phyloP scores from a whole-genome alignment of 2,888 invertebrate genomes.

The Chymomyza caudatula region DNA sequence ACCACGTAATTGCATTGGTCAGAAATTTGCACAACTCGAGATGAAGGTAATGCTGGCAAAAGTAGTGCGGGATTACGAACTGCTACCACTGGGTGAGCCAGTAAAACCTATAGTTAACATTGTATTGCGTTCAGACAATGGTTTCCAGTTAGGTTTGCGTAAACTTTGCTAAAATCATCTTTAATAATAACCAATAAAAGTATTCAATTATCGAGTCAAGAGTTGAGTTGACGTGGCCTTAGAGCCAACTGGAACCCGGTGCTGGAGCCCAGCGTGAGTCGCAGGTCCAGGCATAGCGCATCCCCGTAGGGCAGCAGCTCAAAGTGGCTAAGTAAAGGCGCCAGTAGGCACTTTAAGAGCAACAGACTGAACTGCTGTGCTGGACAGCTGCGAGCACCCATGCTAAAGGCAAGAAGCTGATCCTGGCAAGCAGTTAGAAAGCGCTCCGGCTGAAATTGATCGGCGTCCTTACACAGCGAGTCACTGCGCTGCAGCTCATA shows the following conservation, averaged over 20 bases:
- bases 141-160: constrained; percentile 64
- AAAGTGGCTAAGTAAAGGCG: constrained; percentile 45
- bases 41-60: constrained; percentile 66
- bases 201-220: background rate
- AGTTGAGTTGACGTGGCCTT: constrained; percentile 17
- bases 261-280: constrained; percentile 41
- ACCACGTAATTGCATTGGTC: constrained; percentile 79
- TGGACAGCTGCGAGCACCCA: constrained; percentile 60
- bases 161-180: too few relatives aligned
- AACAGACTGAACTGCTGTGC: constrained; percentile 44
- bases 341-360: constrained; percentile 46
- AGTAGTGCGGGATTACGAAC: constrained; percentile 56
- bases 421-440: constrained; percentile 23
- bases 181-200: background rate
- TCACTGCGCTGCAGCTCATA: constrained; percentile 46
- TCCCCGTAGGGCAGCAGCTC: constrained; percentile 59
- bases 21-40: constrained; percentile 70
- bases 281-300: constrained; percentile 38
- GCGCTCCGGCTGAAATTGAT: constrained; percentile 51
- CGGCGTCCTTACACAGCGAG: constrained; percentile 19
- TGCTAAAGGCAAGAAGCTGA: constrained; percentile 40
- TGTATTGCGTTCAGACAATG: constrained; percentile 60
- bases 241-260: constrained; percentile 61
- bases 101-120: constrained; percentile 55
- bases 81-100: constrained; percentile 61